Conservation (phyloP, 2,888 invertebrate species). For the Drosophila prolongata region DNA sequence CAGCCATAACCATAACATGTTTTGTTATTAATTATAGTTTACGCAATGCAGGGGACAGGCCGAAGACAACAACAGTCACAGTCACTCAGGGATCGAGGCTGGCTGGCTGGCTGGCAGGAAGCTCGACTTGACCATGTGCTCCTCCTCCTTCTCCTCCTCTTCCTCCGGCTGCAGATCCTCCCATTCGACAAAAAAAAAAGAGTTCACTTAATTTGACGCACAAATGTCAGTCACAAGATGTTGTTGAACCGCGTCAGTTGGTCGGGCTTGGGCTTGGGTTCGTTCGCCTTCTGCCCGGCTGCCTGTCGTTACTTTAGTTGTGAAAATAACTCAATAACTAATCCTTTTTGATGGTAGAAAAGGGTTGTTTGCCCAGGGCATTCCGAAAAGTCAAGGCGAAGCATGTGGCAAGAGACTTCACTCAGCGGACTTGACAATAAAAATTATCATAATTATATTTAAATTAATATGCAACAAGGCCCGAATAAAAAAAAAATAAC, state of each 20-base stretch:
- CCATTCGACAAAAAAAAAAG: slow-evolving; percentile 49
- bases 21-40: slow-evolving; percentile 80
- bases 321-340: slow-evolving; percentile 79
- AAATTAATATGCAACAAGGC: slow-evolving; percentile 74
- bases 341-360: slow-evolving; percentile 67
- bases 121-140: slow-evolving; percentile 69
- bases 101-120: slow-evolving; percentile 48
- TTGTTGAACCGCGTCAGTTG: slow-evolving; percentile 63
- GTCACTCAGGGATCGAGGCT: slow-evolving; percentile 57
- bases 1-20: slow-evolving; percentile 80
- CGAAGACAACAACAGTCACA: slow-evolving; percentile 68
- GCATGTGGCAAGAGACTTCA: slow-evolving; percentile 61
- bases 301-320: slow-evolving; percentile 55
- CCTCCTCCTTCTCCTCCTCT: slow-evolving; percentile 34
- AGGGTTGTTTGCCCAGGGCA: slow-evolving; percentile 59
- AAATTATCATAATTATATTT: slow-evolving; percentile 79
- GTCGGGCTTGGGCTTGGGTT: slow-evolving; percentile 9
- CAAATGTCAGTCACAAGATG: slow-evolving; percentile 74
- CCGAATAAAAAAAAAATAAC: slow-evolving; percentile 15
- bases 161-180: slow-evolving; percentile 40
- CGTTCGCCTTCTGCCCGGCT: slow-evolving; percentile 42
- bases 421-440: slow-evolving; percentile 70
- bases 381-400: slow-evolving; percentile 37
- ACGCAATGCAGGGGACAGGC: slow-evolving; percentile 76
- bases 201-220: slow-evolving; percentile 79